phyloP scores from a whole-genome alignment of 2,113 vertebrate genomes.

The Terrapene triunguis region DNA sequence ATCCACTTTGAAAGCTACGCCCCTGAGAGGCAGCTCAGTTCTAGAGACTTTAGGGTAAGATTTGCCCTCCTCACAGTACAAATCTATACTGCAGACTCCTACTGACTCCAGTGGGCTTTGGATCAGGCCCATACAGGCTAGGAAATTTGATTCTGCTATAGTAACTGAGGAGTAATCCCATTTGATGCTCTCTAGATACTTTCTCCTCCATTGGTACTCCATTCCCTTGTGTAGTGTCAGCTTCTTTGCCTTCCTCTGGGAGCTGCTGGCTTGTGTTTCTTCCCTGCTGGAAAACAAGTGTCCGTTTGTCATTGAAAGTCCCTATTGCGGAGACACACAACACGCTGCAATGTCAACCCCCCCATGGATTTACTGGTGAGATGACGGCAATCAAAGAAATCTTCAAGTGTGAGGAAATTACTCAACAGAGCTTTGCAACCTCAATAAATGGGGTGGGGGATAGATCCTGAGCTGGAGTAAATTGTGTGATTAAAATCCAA shows the following conservation, averaged over 20 bases:
- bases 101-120: background rate
- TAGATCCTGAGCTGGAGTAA: background rate
- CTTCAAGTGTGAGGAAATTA: background rate
- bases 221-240: background rate
- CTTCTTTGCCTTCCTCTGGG: background rate
- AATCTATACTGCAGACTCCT: background rate
- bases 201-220: background rate
- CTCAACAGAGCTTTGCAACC: background rate
- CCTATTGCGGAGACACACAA: background rate
- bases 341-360: background rate
- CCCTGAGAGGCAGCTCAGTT: background rate
- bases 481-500: background rate
- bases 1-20: background rate
- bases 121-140: background rate
- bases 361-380: background rate
- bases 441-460: background rate
- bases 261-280: background rate
- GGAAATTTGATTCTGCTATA: background rate
- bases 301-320: background rate
- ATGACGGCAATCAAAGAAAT: background rate
- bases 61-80: background rate
- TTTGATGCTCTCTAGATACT: background rate
- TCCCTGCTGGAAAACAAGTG: background rate
- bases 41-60: background rate
- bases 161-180: background rate